Evolutionary conservation across 2,888 invertebrate species (phyloP).

Genomic region (Steinernema scapterisci): DNA sequence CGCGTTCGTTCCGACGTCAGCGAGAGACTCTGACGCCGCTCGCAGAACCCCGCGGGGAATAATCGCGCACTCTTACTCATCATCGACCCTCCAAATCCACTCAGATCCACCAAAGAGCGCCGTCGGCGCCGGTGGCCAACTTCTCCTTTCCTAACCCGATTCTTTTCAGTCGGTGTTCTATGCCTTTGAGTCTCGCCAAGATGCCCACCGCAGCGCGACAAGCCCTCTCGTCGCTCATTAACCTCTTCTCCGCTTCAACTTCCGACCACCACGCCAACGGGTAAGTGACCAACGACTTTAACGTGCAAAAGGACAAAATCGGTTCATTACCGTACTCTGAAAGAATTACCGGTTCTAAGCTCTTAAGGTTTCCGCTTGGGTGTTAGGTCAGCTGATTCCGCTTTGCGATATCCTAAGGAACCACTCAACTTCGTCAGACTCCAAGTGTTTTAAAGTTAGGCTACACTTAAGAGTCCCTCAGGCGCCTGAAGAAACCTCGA

Average conservation of each 20-base stretch:
- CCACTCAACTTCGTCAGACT: too few relatives aligned
- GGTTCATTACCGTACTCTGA: too few relatives aligned
- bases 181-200: constrained; percentile 50
- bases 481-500: too few relatives aligned
- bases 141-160: background rate
- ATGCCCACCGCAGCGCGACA: constrained; percentile 58
- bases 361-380: too few relatives aligned
- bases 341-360: too few relatives aligned
- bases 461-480: too few relatives aligned
- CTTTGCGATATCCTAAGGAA: too few relatives aligned
- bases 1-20: too few relatives aligned
- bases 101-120: too few relatives aligned
- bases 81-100: background rate
- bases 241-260: constrained; percentile 48
- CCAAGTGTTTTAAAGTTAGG: too few relatives aligned
- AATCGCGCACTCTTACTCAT: background rate
- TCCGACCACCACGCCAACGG: constrained; percentile 43
- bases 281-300: background rate
- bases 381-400: too few relatives aligned
- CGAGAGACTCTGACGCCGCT: background rate
- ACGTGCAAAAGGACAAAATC: too few relatives aligned
- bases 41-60: background rate
- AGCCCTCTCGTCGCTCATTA: constrained; percentile 50
- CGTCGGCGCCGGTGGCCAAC: background rate
- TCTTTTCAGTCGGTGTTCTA: constrained; percentile 42